Base-by-base conservation (phyloP, 2,888 invertebrate species). In the Agonum fuliginosum region DNA sequence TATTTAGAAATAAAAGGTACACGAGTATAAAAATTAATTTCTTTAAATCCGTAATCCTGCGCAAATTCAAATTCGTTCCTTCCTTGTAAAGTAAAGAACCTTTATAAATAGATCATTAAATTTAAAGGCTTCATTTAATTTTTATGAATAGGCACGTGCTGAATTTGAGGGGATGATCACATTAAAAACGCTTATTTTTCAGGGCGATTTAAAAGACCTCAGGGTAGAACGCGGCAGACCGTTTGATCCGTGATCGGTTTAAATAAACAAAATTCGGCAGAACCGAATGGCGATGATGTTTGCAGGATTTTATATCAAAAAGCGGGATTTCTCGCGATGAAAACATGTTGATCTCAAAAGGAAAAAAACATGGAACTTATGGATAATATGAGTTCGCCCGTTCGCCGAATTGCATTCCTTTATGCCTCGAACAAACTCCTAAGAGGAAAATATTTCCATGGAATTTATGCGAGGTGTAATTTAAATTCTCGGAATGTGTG, bases 401-500 rank as follows among this genome's bases (percentile, higher is more conserved):
- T 74, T 74, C 48, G 62, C 62, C 3, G 62, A 30, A 65, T 65
- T 65, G 65, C 74, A 65, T 74, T 74, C 74, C 74, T 74, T 74
- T 65, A 74, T 41, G 73, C 41, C 27, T 20, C 12, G 37, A 20
- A 43, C 62, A 41, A 58, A 12, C 41, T 43, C 30, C 58, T 62
- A 62, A 73, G 73, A 43, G 62, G 73, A 24, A 73, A 73, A 73
- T 73, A 73, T 73, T 73, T 73, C 37, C 62, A 3, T 14, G 58
- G 62, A 73, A 62, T 73, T 73, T 73, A 62, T 73, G 73, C 73
- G 58, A 73, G 73, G 73, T 73, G 73, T 62, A 73, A 73, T 73
- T 73, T 73, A 37, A 73, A 73, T 41, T 62, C 73, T 73, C 37
- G 73, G 73, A 73, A 73, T 73, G 58, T 58, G 62, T 73, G 73